These are phyloP conservation scores for Anthonomus grandis DNA, from an alignment of 1,140 invertebrate genomes.

Conservation along the genomic window DNA sequence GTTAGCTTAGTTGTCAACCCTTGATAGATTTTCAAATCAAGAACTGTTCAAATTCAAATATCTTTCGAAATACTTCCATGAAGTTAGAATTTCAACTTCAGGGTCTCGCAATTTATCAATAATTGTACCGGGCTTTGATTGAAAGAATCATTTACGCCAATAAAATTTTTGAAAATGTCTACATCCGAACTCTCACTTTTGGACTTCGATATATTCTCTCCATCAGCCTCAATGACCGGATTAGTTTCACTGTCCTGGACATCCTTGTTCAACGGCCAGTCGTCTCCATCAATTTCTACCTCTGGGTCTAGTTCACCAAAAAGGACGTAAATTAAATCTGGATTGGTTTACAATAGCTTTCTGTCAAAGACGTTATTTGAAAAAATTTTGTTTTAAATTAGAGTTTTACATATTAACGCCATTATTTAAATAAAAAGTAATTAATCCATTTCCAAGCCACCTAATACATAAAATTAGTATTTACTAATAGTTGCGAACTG, in stretches of 20 bases:
- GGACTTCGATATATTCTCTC: no score
- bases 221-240: no score
- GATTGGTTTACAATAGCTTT: neutral
- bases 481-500: no score
- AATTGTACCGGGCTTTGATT: neutral
- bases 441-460: neutral
- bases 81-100: no score
- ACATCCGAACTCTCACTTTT: neutral
- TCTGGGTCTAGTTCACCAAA: neutral
- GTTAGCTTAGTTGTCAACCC: neutral
- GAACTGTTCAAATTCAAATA: neutral
- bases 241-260: neutral
- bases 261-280: neutral
- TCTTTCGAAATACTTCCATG: neutral
- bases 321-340: neutral
- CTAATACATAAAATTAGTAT: neutral
- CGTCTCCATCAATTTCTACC: neutral
- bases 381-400: neutral
- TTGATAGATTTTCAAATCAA: neutral
- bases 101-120: neutral
- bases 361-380: neutral
- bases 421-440: neutral
- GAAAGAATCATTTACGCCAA: neutral
- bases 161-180: neutral
- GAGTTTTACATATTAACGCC: neutral